Percentiles rank a stretch among this genome's conserved stretches.
Conservation (phyloP, 2,888 invertebrate species). For the Andrena flavipes region DNA sequence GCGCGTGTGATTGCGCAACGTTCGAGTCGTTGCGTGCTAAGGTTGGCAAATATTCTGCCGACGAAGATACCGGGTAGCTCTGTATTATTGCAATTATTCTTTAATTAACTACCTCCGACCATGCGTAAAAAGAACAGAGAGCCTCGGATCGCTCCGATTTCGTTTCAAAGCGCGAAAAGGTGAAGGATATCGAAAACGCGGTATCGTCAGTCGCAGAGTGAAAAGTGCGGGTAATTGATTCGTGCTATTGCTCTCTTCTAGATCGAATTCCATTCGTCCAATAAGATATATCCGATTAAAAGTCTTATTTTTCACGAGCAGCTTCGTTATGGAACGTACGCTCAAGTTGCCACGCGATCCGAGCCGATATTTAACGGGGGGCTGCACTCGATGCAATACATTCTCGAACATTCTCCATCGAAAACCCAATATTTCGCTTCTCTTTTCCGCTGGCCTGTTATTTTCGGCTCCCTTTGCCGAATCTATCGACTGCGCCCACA, state of each 20-base stretch:
- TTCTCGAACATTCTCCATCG: background rate
- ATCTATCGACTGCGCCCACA: constrained; percentile 15
- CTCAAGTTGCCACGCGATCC: background rate
- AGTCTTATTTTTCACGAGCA: background rate
- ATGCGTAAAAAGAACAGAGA: background rate
- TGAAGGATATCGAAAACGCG: background rate
- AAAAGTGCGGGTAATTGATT: background rate
- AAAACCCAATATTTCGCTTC: constrained; percentile 26
- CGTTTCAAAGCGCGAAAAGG: background rate
- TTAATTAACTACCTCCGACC: background rate
- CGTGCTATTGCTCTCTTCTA: background rate
- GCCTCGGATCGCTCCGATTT: background rate
- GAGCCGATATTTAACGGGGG: constrained; percentile 1
- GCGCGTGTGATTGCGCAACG: background rate
- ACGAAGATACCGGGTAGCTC: background rate
- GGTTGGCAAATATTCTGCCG: background rate
- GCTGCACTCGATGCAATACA: constrained; percentile 3
- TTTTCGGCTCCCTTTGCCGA: constrained; percentile 27
- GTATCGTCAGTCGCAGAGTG: background rate
- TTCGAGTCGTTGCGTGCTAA: background rate
- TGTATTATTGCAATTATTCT: background rate
- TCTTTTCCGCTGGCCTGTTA: constrained; percentile 16
- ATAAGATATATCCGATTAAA: background rate
- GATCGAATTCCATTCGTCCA: background rate
- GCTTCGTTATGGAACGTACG: background rate